Conservation (phyloP, 1,140 invertebrate genomes). For the Euschistus heros region DNA sequence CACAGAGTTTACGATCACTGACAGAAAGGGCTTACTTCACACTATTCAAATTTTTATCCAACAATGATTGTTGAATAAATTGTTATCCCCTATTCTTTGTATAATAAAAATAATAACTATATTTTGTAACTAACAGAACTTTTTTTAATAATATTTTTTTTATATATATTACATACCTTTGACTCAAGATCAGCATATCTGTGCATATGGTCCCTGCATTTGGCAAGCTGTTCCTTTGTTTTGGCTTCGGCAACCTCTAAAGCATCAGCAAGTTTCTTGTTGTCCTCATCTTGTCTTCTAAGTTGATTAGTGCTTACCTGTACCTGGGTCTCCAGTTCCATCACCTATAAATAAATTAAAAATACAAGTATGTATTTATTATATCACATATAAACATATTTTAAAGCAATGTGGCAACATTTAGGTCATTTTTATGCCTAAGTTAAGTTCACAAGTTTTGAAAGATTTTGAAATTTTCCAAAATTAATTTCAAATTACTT, state of each 20-base stretch:
- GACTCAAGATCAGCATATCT: constrained; percentile 81
- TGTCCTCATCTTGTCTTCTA: constrained; percentile 85
- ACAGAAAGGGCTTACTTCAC: too few species aligned
- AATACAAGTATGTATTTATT: too few species aligned
- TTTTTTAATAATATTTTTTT: neutral
- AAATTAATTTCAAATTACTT: too few species aligned
- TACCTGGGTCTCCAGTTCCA: constrained; percentile 97
- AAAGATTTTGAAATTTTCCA: too few species aligned
- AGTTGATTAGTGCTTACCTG: constrained; percentile 92
- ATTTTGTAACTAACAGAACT: neutral
- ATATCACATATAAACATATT: neutral
- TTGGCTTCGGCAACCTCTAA: constrained; percentile 57
- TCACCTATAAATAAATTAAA: constrained; percentile 45
- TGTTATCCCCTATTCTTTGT: neutral
- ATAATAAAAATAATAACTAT: neutral
- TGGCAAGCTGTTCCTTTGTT: constrained; percentile 62
- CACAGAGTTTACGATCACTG: too few species aligned
- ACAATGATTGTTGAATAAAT: too few species aligned
- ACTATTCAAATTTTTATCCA: too few species aligned
- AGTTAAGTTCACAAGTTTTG: too few species aligned
- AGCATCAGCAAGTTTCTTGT: constrained; percentile 66
- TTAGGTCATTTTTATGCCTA: too few species aligned
- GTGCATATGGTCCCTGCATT: constrained; percentile 74
- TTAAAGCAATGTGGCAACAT: too few species aligned
- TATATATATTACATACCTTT: constrained; percentile 40